Evolutionary conservation across 2,797 vertebrate genomes (phyloP).

Genomic region (Xenops minutus): DNA sequence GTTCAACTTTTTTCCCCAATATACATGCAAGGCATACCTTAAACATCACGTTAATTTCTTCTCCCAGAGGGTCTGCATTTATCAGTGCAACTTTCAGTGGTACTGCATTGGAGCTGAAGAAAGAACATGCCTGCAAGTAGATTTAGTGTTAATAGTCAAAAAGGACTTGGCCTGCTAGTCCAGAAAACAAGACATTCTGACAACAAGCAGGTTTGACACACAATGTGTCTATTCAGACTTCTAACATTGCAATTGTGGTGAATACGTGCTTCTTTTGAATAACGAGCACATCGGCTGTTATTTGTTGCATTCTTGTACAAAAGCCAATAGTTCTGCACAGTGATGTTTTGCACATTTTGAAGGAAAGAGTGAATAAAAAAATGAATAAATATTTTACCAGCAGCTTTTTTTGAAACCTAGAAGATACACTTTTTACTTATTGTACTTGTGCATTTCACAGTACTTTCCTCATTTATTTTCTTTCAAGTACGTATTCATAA

Average conservation of each 20-base stretch:
- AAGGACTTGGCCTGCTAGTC: neutral
- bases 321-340: neutral
- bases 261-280: neutral
- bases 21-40: constrained; percentile 79
- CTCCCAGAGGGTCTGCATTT: constrained; percentile 92
- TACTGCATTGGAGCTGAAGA: constrained; percentile 98
- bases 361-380: neutral
- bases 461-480: neutral
- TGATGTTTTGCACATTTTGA: neutral
- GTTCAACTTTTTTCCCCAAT: neutral
- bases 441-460: neutral
- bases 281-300: neutral
- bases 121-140: constrained; percentile 89
- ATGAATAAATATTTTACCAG: neutral
- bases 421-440: neutral
- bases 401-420: neutral
- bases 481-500: neutral
- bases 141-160: constrained; percentile 31
- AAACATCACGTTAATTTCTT: constrained; percentile 98
- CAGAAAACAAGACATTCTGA: constrained; percentile 15
- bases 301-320: constrained; percentile 27
- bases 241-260: neutral
- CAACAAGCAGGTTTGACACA: constrained; percentile 5
- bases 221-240: constrained; percentile 21
- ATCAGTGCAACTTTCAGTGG: constrained; percentile 91